These are phyloP conservation scores for Motacilla alba DNA, from an alignment of 2,113 vertebrate genomes.

Conservation along the genomic window DNA sequence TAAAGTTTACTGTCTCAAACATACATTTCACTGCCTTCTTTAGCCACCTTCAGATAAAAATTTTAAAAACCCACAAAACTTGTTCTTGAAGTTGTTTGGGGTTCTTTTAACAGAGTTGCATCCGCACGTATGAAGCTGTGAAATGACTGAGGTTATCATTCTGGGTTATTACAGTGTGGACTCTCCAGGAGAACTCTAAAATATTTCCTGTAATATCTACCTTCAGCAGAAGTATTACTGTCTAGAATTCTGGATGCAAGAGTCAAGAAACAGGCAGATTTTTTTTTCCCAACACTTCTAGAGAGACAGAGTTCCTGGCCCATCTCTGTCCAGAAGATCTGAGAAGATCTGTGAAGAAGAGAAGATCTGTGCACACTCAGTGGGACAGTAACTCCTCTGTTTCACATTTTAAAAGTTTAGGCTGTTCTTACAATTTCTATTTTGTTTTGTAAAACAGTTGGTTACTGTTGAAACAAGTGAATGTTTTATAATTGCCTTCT, in stretches of 20 bases:
- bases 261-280: not conserved
- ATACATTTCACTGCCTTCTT: not conserved
- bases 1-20: not conserved
- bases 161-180: not conserved
- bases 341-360: too few species aligned
- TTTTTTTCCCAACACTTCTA: not conserved
- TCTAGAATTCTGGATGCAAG: not conserved
- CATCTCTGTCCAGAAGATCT: not conserved
- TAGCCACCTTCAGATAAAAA: not conserved
- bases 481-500: not conserved
- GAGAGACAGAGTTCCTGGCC: not conserved
- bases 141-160: not conserved
- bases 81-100: not conserved
- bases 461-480: not conserved
- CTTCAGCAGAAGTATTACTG: not conserved
- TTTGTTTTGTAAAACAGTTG: not conserved
- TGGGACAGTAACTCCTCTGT: not conserved
- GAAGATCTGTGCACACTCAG: accelerated
- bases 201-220: not conserved
- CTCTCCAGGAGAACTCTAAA: not conserved
- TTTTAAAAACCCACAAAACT: accelerated
- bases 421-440: not conserved
- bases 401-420: not conserved
- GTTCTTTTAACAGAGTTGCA: not conserved
- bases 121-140: not conserved